A percentile compares a stretch with the other conserved stretches of the same genome.
These are phyloP conservation scores for Arrhopalites spinosus DNA, from an alignment of 2,888 invertebrate genomes.

Conservation along the genomic window DNA sequence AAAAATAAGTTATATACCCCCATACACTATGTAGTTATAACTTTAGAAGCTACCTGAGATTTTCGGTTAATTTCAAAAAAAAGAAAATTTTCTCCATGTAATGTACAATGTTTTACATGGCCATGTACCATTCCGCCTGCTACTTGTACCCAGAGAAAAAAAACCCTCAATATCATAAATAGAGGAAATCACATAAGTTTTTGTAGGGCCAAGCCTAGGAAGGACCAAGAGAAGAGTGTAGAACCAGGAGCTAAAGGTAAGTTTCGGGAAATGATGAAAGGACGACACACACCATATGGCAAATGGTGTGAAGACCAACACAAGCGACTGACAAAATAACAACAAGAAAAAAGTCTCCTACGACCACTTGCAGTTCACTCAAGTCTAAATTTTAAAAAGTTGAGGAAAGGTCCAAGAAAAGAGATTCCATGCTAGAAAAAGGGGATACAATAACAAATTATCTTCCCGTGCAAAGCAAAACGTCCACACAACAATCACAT, in stretches of 20 bases:
- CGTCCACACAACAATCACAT: too few species aligned
- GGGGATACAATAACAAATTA: too few species aligned
- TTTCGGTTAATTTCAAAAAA: neutral
- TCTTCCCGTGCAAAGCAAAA: too few species aligned
- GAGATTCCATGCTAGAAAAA: too few species aligned
- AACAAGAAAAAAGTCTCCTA: neutral
- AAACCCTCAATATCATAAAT: neutral
- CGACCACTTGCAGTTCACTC: too few species aligned
- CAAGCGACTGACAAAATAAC: conserved; percentile 3
- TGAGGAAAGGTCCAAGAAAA: too few species aligned
- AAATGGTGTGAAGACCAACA: neutral
- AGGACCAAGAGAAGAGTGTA: neutral
- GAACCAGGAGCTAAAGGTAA: conserved; percentile 7
- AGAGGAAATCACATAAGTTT: neutral
- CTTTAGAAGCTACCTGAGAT: neutral
- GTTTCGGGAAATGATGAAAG: neutral
- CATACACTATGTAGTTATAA: neutral
- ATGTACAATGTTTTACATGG: neutral
- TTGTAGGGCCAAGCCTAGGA: neutral
- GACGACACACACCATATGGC: neutral
- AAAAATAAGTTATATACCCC: too few species aligned
- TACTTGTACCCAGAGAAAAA: neutral
- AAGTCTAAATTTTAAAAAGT: too few species aligned
- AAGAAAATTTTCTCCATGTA: neutral
- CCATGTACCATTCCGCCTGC: neutral